Evolutionary conservation across 1,140 invertebrate genomes (phyloP).

Genomic region (Drosophila aff.): DNA sequence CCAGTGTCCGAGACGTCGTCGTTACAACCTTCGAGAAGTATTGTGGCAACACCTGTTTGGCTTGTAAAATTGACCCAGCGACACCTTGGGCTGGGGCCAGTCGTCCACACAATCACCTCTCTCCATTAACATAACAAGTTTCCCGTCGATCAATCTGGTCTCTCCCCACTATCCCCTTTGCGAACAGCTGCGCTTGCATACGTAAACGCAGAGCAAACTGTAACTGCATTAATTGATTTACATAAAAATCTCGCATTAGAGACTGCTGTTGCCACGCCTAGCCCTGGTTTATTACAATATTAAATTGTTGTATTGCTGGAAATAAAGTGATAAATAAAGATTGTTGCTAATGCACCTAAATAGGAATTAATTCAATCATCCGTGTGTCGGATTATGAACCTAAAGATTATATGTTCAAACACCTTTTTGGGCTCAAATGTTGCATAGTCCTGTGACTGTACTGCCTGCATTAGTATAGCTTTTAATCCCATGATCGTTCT

Average conservation of each 20-base stretch:
- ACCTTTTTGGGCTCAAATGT: background rate
- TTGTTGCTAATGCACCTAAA: background rate
- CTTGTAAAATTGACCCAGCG: conserved; percentile 41
- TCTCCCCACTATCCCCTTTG: background rate
- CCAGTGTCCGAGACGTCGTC: conserved; percentile 1
- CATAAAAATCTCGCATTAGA: conserved; percentile 57
- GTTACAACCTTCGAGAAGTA: conserved; percentile 53
- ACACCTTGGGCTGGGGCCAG: conserved; percentile 57
- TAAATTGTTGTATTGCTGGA: conserved; percentile 11
- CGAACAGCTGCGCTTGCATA: conserved; percentile 33
- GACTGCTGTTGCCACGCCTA: conserved; percentile 27
- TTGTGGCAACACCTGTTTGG: conserved; percentile 52
- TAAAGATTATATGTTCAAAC: background rate
- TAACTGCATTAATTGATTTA: conserved; percentile 61
- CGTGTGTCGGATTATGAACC: background rate
- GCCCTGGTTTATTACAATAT: conserved; percentile 32
- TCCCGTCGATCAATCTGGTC: conserved; percentile 12
- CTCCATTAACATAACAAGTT: conserved; percentile 73
- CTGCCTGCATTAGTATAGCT: background rate
- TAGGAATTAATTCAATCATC: background rate
- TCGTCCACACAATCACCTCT: conserved; percentile 47
- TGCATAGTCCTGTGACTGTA: background rate
- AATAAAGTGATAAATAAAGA: background rate
- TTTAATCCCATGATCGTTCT: background rate
- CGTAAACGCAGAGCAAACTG: conserved; percentile 44